Percentiles rank a stretch among this genome's conserved stretches.
Evolutionary conservation across 2,888 invertebrate genomes (phyloP).

Genomic region (Deilephila elpenor): DNA sequence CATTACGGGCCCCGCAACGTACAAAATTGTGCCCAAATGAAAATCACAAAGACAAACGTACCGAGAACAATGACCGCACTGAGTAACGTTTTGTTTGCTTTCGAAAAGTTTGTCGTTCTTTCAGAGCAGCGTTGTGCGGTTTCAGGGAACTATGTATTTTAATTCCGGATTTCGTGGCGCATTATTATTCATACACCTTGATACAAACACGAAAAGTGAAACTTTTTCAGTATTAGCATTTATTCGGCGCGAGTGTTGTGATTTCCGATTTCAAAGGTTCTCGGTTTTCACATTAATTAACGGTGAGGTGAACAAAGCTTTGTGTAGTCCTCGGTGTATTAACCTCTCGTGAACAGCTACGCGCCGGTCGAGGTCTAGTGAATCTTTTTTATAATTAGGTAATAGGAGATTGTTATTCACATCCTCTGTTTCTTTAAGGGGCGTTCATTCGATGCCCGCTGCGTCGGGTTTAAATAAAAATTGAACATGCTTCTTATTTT

Average conservation of each 20-base stretch:
- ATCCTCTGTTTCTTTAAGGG: slow-evolving; percentile 19
- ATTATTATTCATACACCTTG: slow-evolving; percentile 7
- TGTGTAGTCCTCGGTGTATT: slow-evolving; percentile 42
- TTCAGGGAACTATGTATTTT: slow-evolving; percentile 18
- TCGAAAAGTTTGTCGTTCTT: slow-evolving; percentile 42
- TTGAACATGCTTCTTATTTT: not conserved
- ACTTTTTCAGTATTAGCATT: not conserved
- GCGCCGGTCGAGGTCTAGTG: slow-evolving; percentile 44
- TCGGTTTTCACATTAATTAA: slow-evolving; percentile 41
- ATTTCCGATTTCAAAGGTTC: slow-evolving; percentile 9
- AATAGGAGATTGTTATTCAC: slow-evolving; percentile 38
- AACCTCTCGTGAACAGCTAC: slow-evolving; percentile 36
- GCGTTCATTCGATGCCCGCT: too few species aligned
- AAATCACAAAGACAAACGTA: slow-evolving; percentile 59
- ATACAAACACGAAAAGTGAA: not conserved
- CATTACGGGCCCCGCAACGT: slow-evolving; percentile 40
- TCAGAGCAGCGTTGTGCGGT: slow-evolving; percentile 29
- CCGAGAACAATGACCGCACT: slow-evolving; percentile 56
- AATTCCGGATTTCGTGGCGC: slow-evolving; percentile 13
- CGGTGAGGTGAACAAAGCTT: slow-evolving; percentile 42
- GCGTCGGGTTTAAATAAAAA: not conserved
- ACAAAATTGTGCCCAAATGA: slow-evolving; percentile 54
- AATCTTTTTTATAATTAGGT: slow-evolving; percentile 37
- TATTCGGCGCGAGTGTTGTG: not conserved
- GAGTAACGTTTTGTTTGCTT: slow-evolving; percentile 45